A percentile compares a stretch with the other conserved stretches of the same genome.
These are phyloP conservation scores for Dryobotodes eremita DNA, from an alignment of 2,888 invertebrate genomes.

Conservation along the genomic window DNA sequence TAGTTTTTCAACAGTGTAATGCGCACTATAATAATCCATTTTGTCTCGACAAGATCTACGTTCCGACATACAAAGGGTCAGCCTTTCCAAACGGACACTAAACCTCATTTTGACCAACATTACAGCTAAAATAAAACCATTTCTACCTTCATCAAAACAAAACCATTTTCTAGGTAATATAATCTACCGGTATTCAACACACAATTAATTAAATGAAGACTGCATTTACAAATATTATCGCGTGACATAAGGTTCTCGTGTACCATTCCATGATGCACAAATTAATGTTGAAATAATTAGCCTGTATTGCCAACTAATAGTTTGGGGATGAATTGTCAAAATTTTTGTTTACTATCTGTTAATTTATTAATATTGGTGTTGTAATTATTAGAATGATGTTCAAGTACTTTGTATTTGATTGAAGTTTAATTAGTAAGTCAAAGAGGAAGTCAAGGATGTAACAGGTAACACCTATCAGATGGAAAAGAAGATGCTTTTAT, in stretches of 20 bases:
- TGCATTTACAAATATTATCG: constrained; percentile 55
- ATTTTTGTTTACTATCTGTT: constrained; percentile 20
- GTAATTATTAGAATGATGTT: not conserved
- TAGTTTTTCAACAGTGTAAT: not conserved
- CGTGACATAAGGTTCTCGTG: constrained; percentile 61
- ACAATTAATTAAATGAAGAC: constrained; percentile 73
- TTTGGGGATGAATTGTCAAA: constrained; percentile 48
- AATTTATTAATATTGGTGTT: constrained; percentile 6
- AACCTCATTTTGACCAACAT: too few species aligned
- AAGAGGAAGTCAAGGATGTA: not conserved
- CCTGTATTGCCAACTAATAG: constrained; percentile 57
- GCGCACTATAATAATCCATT: not conserved
- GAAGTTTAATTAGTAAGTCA: not conserved
- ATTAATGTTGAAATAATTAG: constrained; percentile 66
- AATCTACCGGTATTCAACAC: constrained; percentile 43
- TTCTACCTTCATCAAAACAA: constrained; percentile 18
- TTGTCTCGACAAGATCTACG: not conserved
- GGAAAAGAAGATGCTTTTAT: not conserved
- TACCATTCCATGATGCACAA: constrained; percentile 48
- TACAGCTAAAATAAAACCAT: not conserved
- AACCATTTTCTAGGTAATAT: not conserved
- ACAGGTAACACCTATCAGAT: not conserved
- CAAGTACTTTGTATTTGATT: not conserved
- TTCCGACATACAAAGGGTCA: too few species aligned
- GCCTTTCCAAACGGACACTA: not conserved